Evolutionary conservation across 2,113 vertebrate species (phyloP), one percentile per base, ranked within the genome.

Genomic region (Leucosticte australis): DNA sequence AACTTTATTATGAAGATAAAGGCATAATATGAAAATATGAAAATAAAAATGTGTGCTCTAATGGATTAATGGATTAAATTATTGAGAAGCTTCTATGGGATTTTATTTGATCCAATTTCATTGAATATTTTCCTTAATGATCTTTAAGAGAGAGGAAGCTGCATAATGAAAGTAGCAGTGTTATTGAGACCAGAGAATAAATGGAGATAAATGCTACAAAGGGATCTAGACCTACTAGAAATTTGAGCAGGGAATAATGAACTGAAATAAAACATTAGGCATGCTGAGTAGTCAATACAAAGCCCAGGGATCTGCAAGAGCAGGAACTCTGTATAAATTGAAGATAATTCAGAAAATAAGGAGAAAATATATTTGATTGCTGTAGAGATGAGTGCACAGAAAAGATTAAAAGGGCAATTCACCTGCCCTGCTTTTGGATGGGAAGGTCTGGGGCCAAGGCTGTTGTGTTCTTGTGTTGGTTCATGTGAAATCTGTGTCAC

Each of bases 21-120:
- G 62, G 22, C 33, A 89, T 67, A 60, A 74, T 47, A 42, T 35
- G 39, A 88, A 94, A 60, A 74, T 47, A 42, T 35, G 39, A 88
- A 94, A 87, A 82, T 47, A 78, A 91, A 88, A 64, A 92, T 3
- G 4, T 63, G 15, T 77, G 24, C 39, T 52, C 7, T 94, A 77
- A 88, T 47, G 68, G 86, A 65, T 88, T 52, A 90, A 75, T 86
- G 37, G 60, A 94, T 96, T 94, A 73, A 92, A 64, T 90, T 81
- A 91, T 86, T 85, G 79, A 92, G 59, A 83, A 86, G 19, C 44
- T 81, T 90, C 46, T 71, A 77, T 62, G 15, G 79, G 73, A 91
- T 94, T 95, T 96, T 94, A 92, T 96, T 95, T 91, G 86, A 93
- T 87, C 75, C 68, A 92, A 64, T 93, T 79, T 78, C 26, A 88